Percentiles rank a stretch among this genome's conserved stretches.
Conservation (phyloP, 2,113 vertebrate species). For the Scomber colias region DNA sequence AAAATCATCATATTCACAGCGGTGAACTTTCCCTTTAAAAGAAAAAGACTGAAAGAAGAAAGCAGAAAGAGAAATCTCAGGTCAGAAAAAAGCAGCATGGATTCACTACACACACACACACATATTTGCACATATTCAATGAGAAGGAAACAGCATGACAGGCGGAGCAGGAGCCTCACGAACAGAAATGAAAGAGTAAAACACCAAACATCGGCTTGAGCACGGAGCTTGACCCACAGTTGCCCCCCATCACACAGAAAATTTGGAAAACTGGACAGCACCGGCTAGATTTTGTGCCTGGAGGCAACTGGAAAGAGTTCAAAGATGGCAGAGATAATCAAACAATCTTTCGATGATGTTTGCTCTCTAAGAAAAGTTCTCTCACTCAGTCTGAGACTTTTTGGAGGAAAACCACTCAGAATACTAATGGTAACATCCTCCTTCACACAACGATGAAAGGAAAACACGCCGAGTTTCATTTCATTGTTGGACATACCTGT, state of each 20-base stretch:
- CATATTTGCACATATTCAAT: conserved; percentile 32
- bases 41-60: conserved; percentile 34
- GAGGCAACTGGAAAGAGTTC: conserved; percentile 40
- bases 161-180: not conserved
- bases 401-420: conserved; percentile 1
- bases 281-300: conserved; percentile 7
- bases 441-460: not conserved
- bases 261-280: conserved; percentile 27
- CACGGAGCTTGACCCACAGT: conserved; percentile 6
- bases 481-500: conserved; percentile 48
- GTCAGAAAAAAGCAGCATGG: conserved; percentile 32
- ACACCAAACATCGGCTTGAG: conserved; percentile 6
- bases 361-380: conserved; percentile 35
- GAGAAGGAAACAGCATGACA: conserved; percentile 42
- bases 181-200: conserved; percentile 42
- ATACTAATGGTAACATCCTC: conserved; percentile 22
- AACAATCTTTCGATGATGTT: conserved; percentile 38
- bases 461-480: conserved; percentile 40
- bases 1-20: no score
- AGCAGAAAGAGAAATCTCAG: conserved; percentile 26
- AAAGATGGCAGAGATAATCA: conserved; percentile 42
- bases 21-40: no score
- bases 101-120: conserved; percentile 14
- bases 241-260: conserved; percentile 26
- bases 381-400: conserved; percentile 20